Evolutionary conservation across 2,888 invertebrate genomes (phyloP), one percentile per base, ranked within the genome.

Genomic region (Watsonalla binaria): DNA sequence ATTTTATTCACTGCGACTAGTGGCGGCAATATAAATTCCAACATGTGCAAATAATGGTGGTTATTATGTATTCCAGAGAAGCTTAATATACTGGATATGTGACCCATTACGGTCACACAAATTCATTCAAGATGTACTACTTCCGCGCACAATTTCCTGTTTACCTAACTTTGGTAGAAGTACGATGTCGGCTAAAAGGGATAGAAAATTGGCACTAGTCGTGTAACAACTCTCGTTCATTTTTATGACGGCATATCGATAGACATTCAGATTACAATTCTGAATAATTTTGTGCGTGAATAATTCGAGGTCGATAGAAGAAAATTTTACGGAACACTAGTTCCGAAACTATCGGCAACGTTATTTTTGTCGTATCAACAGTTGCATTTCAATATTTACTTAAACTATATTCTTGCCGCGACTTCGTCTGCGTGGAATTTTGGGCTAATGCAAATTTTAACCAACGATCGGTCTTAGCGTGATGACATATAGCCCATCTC

Each of bases 31-130:
- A 55, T 53, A 58, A 51, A 49, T 49, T 63, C 61, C 58, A 61
- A 53, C 57, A 64, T 61, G 65, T 62, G 59, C 65, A 65, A 65
- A 70, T 69, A 66, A 70, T 55, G 62, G 59, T 63, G 62, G 59
- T 63, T 61, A 66, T 74, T 70, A 74, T 68, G 67, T 67, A 67
- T 65, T 56, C 57, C 57, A 52, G 56, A 69, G 65, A 62, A 64
- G 61, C 63, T 71, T 76, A 74, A 73, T 76, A 68, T 68, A 58
- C 54, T 59, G 61, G 65, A 57, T 62, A 59, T 65, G 64, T 65
- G 66, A 64, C 58, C 65, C 64, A 62, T 66, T 65, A 65, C 60
- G 66, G 63, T 54, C 64, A 55, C 64, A 62, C 58, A 60, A 68
- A 69, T 69, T 68, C 62, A 67, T 68, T 59, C 57, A 54, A 49